Conservation (phyloP, 2,888 invertebrate genomes). For the Maniola hyperantus region DNA sequence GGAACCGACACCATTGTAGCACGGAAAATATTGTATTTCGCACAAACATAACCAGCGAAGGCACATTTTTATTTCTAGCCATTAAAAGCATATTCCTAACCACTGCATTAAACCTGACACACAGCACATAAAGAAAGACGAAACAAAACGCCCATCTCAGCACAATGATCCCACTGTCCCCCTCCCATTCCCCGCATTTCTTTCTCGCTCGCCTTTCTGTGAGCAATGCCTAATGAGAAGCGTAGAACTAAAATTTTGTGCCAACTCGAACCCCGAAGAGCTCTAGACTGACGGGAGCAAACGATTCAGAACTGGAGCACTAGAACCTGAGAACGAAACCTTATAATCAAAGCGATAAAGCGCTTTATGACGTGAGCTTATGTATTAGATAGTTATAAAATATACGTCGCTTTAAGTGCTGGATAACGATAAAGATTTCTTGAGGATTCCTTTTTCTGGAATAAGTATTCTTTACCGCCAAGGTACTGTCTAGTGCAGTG, state of each 20-base stretch:
- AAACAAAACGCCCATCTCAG: constrained; percentile 71
- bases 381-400: constrained; percentile 8
- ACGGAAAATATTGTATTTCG: neutral
- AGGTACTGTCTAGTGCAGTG: constrained; percentile 17
- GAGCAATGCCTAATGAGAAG: constrained; percentile 75
- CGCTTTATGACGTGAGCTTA: constrained; percentile 26
- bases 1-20: too few relatives aligned
- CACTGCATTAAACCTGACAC: constrained; percentile 17
- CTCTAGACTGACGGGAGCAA: constrained; percentile 54
- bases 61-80: neutral
- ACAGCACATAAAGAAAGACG: constrained; percentile 53
- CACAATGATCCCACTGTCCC: constrained; percentile 52
- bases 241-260: constrained; percentile 79
- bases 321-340: constrained; percentile 38
- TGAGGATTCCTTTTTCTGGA: constrained; percentile 49
- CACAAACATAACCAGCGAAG: neutral
- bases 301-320: constrained; percentile 44
- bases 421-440: constrained; percentile 55
- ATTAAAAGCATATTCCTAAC: neutral
- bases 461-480: constrained; percentile 29
- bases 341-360: constrained; percentile 40
- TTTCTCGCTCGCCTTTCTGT: constrained; percentile 44
- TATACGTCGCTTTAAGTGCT: constrained; percentile 33
- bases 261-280: constrained; percentile 77
- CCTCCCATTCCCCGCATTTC: constrained; percentile 43